Conservation (phyloP, 35 echinoderm and acorn worm genomes). For the Lytechinus pictus region DNA sequence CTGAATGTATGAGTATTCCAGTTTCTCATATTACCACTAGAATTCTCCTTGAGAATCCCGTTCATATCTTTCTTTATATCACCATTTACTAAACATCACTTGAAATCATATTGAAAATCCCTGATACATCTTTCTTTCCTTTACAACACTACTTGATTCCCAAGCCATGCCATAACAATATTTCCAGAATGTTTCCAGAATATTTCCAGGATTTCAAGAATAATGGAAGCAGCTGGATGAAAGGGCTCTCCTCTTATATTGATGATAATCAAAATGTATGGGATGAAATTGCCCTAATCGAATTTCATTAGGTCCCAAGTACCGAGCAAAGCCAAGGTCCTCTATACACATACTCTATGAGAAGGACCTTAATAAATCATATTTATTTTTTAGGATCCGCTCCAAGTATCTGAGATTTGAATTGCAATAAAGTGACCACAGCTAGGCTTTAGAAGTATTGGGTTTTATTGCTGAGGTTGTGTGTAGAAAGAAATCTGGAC, state of each 20-base stretch:
- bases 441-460: background rate
- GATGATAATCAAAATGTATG: background rate
- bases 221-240: background rate
- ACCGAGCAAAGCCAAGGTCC: background rate
- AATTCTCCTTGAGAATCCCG: no score
- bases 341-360: background rate
- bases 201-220: background rate
- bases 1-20: no score
- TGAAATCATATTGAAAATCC: background rate
- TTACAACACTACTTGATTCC: background rate
- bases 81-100: background rate
- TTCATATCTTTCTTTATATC: no score
- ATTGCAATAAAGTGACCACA: background rate
- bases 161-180: background rate
- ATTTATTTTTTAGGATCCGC: background rate
- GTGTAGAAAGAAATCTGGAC: background rate
- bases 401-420: background rate
- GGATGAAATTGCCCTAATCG: background rate
- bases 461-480: background rate
- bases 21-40: no score
- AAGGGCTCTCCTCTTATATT: background rate
- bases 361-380: background rate
- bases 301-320: slow-evolving; percentile 3
- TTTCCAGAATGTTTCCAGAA: background rate
- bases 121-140: background rate